Evolutionary conservation across 2,888 invertebrate species (phyloP).

Genomic region (Cosmorhoe ocellata): DNA sequence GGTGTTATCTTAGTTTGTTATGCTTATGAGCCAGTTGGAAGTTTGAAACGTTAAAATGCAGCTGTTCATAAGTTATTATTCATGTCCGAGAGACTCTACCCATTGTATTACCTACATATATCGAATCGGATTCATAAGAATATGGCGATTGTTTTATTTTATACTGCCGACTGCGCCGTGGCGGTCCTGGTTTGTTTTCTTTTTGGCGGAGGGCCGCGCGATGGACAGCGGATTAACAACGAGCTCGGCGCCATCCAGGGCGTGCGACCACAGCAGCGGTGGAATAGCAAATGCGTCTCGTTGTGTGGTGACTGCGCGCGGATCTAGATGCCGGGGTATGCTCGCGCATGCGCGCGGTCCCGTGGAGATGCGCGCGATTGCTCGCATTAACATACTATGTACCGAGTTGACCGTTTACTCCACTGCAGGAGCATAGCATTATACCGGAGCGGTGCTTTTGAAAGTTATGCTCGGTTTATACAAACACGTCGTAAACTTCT

Average conservation of each 20-base stretch:
- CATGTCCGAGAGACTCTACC: constrained; percentile 24
- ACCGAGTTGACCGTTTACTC: constrained; percentile 42
- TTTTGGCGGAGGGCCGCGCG: constrained; percentile 62
- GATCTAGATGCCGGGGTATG: constrained; percentile 54
- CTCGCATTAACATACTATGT: constrained; percentile 53
- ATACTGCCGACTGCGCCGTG: constrained; percentile 23
- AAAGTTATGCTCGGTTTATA: constrained; percentile 43
- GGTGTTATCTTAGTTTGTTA: constrained; percentile 13
- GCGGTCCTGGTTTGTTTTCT: constrained; percentile 50
- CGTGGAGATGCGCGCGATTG: constrained; percentile 58
- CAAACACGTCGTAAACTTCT: constrained; percentile 33
- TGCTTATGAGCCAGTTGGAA: constrained; percentile 10
- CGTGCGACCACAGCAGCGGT: constrained; percentile 49
- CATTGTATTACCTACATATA: constrained; percentile 55
- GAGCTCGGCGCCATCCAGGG: constrained; percentile 65
- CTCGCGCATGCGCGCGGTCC: constrained; percentile 48
- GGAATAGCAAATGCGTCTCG: constrained; percentile 67
- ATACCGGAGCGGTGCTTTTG: constrained; percentile 45
- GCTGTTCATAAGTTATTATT: constrained; percentile 31
- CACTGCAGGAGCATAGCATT: constrained; percentile 43
- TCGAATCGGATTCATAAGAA: constrained; percentile 46
- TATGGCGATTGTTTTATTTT: constrained; percentile 45
- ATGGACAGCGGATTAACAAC: constrained; percentile 75
- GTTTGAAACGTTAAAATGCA: constrained; percentile 23
- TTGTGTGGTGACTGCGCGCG: constrained; percentile 50